A percentile compares a stretch with the other conserved stretches of the same genome.
These are phyloP conservation scores for Tricholaema leucomelas DNA, from an alignment of 2,113 vertebrate species.

Conservation along the genomic window DNA sequence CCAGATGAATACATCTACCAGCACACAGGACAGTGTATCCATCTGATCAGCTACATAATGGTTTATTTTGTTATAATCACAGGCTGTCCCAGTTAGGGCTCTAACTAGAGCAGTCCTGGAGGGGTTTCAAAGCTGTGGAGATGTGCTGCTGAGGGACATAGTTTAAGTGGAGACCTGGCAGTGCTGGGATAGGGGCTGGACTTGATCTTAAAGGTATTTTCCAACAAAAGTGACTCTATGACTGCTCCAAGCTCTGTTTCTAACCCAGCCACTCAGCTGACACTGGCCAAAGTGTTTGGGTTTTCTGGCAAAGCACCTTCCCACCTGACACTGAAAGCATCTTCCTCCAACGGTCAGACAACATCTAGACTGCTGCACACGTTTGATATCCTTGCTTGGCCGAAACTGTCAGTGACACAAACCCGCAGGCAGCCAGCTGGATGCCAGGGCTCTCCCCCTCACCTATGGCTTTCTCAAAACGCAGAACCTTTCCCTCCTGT, in stretches of 20 bases:
- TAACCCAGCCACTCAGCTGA: fast-evolving
- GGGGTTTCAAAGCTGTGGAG: neutral
- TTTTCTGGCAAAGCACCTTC: neutral
- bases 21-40: fast-evolving
- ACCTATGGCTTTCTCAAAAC: fast-evolving
- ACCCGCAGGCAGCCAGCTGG: neutral
- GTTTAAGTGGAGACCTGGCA: neutral
- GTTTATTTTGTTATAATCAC: fast-evolving
- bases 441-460: fast-evolving
- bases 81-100: fast-evolving
- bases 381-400: fast-evolving
- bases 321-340: no score
- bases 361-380: fast-evolving
- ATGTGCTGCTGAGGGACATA: neutral
- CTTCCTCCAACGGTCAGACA: no score
- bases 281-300: neutral
- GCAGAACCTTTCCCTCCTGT: fast-evolving
- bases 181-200: neutral
- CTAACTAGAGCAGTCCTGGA: neutral
- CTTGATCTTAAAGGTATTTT: neutral
- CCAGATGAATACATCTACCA: fast-evolving
- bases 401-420: fast-evolving
- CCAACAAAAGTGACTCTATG: neutral
- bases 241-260: fast-evolving
- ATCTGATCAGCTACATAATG: fast-evolving